phyloP scores from a whole-genome alignment of 2,888 invertebrate genomes.

The Drosophila parthenogenetica region DNA sequence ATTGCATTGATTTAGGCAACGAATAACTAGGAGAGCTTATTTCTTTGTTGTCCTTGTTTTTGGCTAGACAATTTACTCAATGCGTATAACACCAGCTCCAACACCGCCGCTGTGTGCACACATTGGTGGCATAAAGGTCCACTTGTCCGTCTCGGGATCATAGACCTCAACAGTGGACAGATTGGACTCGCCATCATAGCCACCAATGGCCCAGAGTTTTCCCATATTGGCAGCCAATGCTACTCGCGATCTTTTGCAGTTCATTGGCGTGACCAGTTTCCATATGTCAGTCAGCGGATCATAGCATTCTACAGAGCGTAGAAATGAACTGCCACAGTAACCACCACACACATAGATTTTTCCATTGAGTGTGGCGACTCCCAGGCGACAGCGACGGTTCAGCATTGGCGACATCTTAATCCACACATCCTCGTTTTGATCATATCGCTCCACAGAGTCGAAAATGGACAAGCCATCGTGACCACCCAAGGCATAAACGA shows the following conservation, averaged over 20 bases:
- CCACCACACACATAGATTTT: conserved; percentile 94
- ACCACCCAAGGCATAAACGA: conserved; percentile 93
- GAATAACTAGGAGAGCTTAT: conserved; percentile 32
- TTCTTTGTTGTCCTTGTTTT: conserved; percentile 17
- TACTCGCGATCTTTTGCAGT: conserved; percentile 92
- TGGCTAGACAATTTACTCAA: conserved; percentile 70
- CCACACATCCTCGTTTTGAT: conserved; percentile 91
- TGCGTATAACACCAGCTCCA: conserved; percentile 93
- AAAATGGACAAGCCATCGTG: conserved; percentile 95
- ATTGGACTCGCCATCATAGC: conserved; percentile 92
- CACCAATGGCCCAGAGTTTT: conserved; percentile 92
- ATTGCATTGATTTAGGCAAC: conserved; percentile 54
- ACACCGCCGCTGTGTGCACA: conserved; percentile 95
- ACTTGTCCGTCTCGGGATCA: conserved; percentile 89
- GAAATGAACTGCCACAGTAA: conserved; percentile 93
- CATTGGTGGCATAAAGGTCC: conserved; percentile 92
- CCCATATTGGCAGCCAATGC: conserved; percentile 94
- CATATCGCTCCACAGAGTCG: conserved; percentile 93
- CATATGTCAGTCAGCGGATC: conserved; percentile 91
- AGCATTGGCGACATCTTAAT: conserved; percentile 91
- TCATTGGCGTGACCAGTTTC: conserved; percentile 92
- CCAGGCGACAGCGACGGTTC: conserved; percentile 92
- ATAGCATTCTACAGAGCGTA: conserved; percentile 92
- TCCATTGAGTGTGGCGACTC: conserved; percentile 92
- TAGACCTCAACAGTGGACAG: conserved; percentile 94